These are phyloP conservation scores for Apolygus lucorum DNA, from an alignment of 1,140 invertebrate genomes.

Conservation along the genomic window DNA sequence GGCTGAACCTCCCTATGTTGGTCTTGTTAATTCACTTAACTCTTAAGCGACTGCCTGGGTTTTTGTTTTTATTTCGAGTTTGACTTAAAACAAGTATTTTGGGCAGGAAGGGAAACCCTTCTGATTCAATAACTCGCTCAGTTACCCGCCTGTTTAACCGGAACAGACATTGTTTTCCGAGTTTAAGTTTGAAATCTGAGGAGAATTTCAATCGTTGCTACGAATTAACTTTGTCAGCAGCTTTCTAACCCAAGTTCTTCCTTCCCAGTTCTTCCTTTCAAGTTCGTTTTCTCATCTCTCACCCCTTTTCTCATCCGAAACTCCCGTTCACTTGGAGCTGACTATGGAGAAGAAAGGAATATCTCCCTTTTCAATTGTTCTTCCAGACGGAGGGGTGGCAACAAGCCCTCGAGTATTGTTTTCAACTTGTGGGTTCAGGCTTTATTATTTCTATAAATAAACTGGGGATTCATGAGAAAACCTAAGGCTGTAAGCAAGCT, in stretches of 20 bases:
- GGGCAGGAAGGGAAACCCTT: background rate
- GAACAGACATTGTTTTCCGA: conserved; percentile 21
- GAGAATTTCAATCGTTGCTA: conserved; percentile 15
- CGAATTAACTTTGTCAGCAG: conserved; percentile 15
- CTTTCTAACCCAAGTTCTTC: conserved; percentile 17
- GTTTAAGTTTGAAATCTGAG: conserved; percentile 1
- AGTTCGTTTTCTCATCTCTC: background rate
- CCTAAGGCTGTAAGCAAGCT: too few species aligned
- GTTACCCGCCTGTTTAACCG: conserved; percentile 16
- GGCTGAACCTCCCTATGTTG: too few species aligned
- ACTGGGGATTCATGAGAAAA: too few species aligned
- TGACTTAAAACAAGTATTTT: background rate
- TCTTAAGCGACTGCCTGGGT: too few species aligned
- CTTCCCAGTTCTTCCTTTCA: conserved; percentile 1
- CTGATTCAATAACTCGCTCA: conserved; percentile 13
- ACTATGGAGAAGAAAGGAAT: too few species aligned
- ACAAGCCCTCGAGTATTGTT: too few species aligned
- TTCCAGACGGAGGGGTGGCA: too few species aligned
- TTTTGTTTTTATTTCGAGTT: background rate
- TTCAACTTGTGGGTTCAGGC: too few species aligned
- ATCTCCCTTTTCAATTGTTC: too few species aligned
- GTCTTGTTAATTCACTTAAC: too few species aligned
- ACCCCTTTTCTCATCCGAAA: background rate
- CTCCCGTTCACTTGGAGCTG: background rate
- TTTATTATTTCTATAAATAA: too few species aligned